These are phyloP conservation scores for Chlorodrepanis virens DNA, from an alignment of 2,113 vertebrate genomes.

Conservation along the genomic window DNA sequence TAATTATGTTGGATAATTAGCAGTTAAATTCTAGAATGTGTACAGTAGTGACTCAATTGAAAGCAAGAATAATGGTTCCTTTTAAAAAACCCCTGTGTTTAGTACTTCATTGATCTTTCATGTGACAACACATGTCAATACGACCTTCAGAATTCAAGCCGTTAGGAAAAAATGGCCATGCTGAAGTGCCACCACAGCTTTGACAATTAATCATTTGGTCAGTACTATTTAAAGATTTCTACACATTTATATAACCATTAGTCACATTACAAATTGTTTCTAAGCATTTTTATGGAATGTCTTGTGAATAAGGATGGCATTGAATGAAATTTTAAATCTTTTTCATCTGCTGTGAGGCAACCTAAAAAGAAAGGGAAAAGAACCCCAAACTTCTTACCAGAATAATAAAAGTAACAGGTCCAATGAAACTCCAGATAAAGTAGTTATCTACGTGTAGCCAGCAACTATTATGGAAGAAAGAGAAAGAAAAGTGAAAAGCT, in stretches of 20 bases:
- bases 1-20: conserved; percentile 19
- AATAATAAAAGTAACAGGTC: conserved; percentile 97
- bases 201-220: conserved; percentile 40
- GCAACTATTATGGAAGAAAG: conserved; percentile 79
- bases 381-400: conserved; percentile 80
- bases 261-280: neutral
- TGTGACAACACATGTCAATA: conserved; percentile 30
- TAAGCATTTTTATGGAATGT: neutral
- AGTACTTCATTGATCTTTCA: conserved; percentile 24
- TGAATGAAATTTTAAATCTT: neutral
- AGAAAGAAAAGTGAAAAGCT: neutral
- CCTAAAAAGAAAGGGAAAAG: neutral
- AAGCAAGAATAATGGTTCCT: neutral
- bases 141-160: conserved; percentile 5
- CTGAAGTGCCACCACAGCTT: neutral
- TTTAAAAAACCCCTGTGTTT: neutral
- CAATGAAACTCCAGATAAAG: conserved; percentile 99
- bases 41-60: neutral
- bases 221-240: conserved; percentile 9
- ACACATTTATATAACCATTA: conserved; percentile 23
- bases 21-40: conserved; percentile 1
- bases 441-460: conserved; percentile 98
- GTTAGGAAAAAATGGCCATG: conserved; percentile 9
- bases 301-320: neutral
- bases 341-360: neutral